Percentiles rank a stretch among this genome's conserved stretches.
phyloP scores from a whole-genome alignment of 2,888 invertebrate genomes.

The Chrysodeixis includens region DNA sequence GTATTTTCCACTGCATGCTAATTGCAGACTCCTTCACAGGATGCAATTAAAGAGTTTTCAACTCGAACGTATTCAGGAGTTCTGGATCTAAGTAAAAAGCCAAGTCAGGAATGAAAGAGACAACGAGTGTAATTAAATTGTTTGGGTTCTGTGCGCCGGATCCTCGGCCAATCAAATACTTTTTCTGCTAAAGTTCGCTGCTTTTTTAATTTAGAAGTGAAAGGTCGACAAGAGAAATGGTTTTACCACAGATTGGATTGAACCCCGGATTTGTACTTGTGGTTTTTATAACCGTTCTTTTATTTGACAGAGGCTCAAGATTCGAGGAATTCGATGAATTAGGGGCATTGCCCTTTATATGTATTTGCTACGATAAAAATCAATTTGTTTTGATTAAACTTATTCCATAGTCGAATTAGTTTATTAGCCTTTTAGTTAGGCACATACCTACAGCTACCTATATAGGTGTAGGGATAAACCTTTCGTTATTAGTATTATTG shows the following conservation, averaged over 20 bases:
- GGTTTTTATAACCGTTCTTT: constrained; percentile 50
- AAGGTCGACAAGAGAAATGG: constrained; percentile 60
- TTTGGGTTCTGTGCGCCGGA: constrained; percentile 72
- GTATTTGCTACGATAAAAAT: not conserved
- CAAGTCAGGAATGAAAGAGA: constrained; percentile 74
- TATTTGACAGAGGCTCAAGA: constrained; percentile 35
- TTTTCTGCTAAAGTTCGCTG: constrained; percentile 71
- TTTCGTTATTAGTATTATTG: too few species aligned
- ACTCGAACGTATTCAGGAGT: constrained; percentile 69
- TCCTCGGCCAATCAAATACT: constrained; percentile 75
- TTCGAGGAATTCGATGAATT: constrained; percentile 15
- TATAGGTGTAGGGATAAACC: too few species aligned
- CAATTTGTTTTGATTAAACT: not conserved
- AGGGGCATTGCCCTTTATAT: constrained; percentile 3
- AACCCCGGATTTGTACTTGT: constrained; percentile 32
- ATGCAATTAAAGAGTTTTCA: constrained; percentile 81
- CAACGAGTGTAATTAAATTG: constrained; percentile 82
- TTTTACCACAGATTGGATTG: constrained; percentile 57
- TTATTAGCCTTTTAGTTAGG: not conserved
- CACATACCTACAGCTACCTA: too few species aligned
- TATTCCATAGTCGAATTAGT: not conserved
- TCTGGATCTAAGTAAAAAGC: constrained; percentile 66
- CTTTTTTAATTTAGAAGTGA: constrained; percentile 67
- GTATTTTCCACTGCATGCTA: constrained; percentile 74
- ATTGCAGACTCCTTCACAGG: constrained; percentile 75